These are phyloP conservation scores for Pseudomugil tenellus DNA, from an alignment of 2,797 vertebrate genomes.

Conservation along the genomic window DNA sequence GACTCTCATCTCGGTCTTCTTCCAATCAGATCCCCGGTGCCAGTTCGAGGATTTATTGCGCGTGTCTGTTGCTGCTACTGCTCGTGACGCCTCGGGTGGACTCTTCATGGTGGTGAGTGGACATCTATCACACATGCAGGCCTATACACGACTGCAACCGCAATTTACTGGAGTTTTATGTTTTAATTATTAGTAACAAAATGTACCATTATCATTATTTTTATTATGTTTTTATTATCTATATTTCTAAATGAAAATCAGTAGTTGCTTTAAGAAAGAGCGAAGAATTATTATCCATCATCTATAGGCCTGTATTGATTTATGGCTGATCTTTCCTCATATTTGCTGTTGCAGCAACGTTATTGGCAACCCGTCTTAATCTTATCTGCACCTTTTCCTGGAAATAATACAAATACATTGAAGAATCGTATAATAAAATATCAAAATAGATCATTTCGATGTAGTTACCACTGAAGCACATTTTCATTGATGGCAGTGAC, in stretches of 20 bases:
- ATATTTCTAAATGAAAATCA: background rate
- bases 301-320: slow-evolving; percentile 18
- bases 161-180: background rate
- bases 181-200: background rate
- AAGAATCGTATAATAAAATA: too few relatives aligned
- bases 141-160: slow-evolving; percentile 4
- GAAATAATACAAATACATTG: slow-evolving; percentile 5
- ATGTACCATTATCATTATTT: background rate
- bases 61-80: slow-evolving; percentile 88
- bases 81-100: slow-evolving; percentile 91
- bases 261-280: too few relatives aligned
- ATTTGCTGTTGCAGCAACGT: background rate
- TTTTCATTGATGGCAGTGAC: slow-evolving; percentile 19
- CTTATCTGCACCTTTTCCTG: slow-evolving; percentile 3
- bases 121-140: slow-evolving; percentile 36
- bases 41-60: slow-evolving; percentile 84
- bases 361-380: background rate
- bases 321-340: background rate
- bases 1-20: slow-evolving; percentile 61
- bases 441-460: background rate
- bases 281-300: background rate
- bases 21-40: slow-evolving; percentile 74
- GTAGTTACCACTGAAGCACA: slow-evolving; percentile 19
- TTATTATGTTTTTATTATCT: background rate
- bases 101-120: slow-evolving; percentile 95